Conservation (phyloP, 2,888 invertebrate species). For the Brachynemurus nebulosus region DNA sequence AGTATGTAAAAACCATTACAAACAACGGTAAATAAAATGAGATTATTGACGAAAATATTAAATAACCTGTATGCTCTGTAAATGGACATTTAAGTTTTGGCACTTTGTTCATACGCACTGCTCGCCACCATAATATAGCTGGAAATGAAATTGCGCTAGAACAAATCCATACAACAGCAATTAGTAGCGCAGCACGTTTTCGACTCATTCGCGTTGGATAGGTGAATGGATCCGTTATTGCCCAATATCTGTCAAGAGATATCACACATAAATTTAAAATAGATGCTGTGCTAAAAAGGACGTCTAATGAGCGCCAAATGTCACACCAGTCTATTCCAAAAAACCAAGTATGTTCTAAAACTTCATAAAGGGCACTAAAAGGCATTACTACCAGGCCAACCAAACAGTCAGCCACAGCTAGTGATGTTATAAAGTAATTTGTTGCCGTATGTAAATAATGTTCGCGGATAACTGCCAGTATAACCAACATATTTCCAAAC, state of each 20-base stretch:
- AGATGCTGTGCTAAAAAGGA: slow-evolving; percentile 92
- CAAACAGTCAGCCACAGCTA: slow-evolving; percentile 92
- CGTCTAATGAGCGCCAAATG: slow-evolving; percentile 93
- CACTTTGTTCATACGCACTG: slow-evolving; percentile 65
- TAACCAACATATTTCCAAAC: slow-evolving; percentile 89
- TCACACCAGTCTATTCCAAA: slow-evolving; percentile 96
- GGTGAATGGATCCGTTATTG: slow-evolving; percentile 95
- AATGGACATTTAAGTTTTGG: slow-evolving; percentile 84
- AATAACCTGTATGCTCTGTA: slow-evolving; percentile 90
- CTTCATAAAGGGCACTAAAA: slow-evolving; percentile 83
- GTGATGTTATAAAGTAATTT: slow-evolving; percentile 92
- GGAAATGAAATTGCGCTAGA: slow-evolving; percentile 96
- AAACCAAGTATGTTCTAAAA: slow-evolving; percentile 81
- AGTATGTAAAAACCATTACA: slow-evolving; percentile 98
- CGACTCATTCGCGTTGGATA: slow-evolving; percentile 93
- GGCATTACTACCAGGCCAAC: slow-evolving; percentile 98
- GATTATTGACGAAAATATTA: slow-evolving; percentile 94
- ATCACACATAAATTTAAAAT: slow-evolving; percentile 96
- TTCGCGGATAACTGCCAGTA: slow-evolving; percentile 84
- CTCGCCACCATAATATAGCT: slow-evolving; percentile 93
- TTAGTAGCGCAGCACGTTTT: slow-evolving; percentile 70
- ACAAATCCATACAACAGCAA: slow-evolving; percentile 92
- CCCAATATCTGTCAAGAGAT: slow-evolving; percentile 94
- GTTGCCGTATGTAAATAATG: slow-evolving; percentile 92
- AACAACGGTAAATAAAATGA: slow-evolving; percentile 94